phyloP scores from a whole-genome alignment of 2,113 vertebrate genomes.

The Dicentrarchus labrax region DNA sequence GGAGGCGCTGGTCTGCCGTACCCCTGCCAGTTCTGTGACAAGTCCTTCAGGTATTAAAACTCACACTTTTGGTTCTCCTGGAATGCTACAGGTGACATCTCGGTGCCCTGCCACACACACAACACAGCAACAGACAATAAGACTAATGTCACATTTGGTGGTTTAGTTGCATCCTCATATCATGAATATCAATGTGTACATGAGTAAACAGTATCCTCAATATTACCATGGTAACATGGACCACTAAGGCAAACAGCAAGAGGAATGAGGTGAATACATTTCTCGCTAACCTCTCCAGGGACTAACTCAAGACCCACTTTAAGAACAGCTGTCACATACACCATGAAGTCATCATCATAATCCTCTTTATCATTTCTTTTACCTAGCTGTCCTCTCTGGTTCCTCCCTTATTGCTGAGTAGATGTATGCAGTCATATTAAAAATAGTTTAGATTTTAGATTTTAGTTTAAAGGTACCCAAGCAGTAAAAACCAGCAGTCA shows the following conservation, averaged over 20 bases:
- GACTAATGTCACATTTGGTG: slow-evolving; percentile 18
- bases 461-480: background rate
- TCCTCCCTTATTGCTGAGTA: background rate
- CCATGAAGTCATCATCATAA: slow-evolving; percentile 47
- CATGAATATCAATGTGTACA: slow-evolving; percentile 36
- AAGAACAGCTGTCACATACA: slow-evolving; percentile 68
- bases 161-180: slow-evolving; percentile 14
- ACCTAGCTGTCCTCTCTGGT: background rate
- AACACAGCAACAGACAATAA: background rate
- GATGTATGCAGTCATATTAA: background rate
- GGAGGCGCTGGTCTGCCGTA: slow-evolving; percentile 97
- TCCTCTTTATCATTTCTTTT: slow-evolving; percentile 14
- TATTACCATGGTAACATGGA: slow-evolving; percentile 55
- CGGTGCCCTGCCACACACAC: background rate
- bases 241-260: slow-evolving; percentile 53
- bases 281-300: slow-evolving; percentile 48
- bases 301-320: slow-evolving; percentile 63
- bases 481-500: background rate
- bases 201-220: slow-evolving; percentile 43
- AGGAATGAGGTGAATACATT: slow-evolving; percentile 71
- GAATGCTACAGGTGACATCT: slow-evolving; percentile 4
- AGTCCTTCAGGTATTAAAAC: slow-evolving; percentile 92
- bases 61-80: background rate
- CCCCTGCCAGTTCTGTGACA: slow-evolving; percentile 99
- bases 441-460: background rate